Evolutionary conservation across 2,888 invertebrate genomes (phyloP), one percentile per base, ranked within the genome.

Genomic region (Nysson spinosus): DNA sequence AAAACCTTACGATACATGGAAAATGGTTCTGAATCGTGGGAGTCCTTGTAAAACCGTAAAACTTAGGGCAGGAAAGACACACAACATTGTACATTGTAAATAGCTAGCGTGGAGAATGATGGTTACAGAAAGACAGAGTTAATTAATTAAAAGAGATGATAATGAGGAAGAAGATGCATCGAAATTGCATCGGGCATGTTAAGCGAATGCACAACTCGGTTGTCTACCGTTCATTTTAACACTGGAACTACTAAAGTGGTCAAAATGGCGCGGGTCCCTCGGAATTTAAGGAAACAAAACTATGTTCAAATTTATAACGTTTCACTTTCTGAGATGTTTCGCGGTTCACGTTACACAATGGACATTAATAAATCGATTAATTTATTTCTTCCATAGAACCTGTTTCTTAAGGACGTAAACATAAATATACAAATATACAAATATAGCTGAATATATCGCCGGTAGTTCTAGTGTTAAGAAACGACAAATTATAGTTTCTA

Each of bases 61-160:
- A 75, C 80, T n/a, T 85, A 84, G 82, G 82, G 78, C 83, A 81
- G 77, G 79, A 82, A 80, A 77, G 76, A 81, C 54, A 71, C 72
- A 75, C 73, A 72, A 78, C 68, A 78, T 77, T 86, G 85, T 86
- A 87, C 81, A 86, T 87, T 87, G 87, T 87, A 87, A 85, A 87
- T 87, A 87, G 78, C 61, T 84, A 82, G 85, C 75, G 79, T 74
- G 80, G 72, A 79, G 71, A 68, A 72, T 60, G 80, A 82, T 65
- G 79, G 72, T 81, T 82, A 81, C 77, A 77, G 78, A 64, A 64
- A 72, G 58, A 81, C 78, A 81, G 80, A 82, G 77, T 81, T 82
- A 81, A 81, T 74, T 75, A 72, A 78, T 74, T 74, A 57, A 71
- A 73, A 51, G 39, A 62, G 40, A 43, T 62, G 40, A 54, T 20